Evolutionary conservation across 2,797 vertebrate species (phyloP).

Genomic region (Sebastes hubbsi): DNA sequence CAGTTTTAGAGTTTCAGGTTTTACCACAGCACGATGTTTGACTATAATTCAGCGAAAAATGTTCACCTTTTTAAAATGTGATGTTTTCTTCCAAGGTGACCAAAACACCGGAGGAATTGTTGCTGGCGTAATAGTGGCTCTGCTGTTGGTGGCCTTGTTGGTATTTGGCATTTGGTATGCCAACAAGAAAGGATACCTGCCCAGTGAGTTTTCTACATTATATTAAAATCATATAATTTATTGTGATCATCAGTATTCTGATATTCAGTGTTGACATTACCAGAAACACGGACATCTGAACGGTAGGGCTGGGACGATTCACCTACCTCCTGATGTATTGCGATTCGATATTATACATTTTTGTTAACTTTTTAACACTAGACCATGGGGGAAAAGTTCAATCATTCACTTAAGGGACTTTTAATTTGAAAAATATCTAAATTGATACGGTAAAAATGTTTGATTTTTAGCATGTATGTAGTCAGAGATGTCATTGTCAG

Average conservation of each 20-base stretch:
- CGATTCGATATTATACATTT: too few relatives aligned
- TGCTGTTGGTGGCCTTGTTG: slow-evolving; percentile 84
- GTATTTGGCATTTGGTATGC: slow-evolving; percentile 89
- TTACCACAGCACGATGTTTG: accelerated
- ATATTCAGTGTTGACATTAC: not conserved
- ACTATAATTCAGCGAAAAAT: not conserved
- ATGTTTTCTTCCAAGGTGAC: slow-evolving; percentile 79
- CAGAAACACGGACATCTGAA: too few relatives aligned
- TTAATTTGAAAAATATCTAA: too few relatives aligned
- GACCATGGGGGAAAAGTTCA: too few relatives aligned
- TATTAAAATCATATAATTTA: not conserved
- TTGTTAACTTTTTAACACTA: too few relatives aligned
- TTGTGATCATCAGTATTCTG: not conserved
- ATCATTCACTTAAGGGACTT: too few relatives aligned
- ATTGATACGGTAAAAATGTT: accelerated
- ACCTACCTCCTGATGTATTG: too few relatives aligned
- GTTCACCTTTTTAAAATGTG: not conserved
- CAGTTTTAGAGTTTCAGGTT: not conserved
- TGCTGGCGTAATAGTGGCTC: slow-evolving; percentile 86
- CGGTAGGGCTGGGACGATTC: too few relatives aligned
- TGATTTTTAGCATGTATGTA: too few relatives aligned
- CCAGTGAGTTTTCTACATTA: slow-evolving; percentile 81
- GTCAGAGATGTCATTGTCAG: too few relatives aligned
- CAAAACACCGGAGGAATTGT: slow-evolving; percentile 89
- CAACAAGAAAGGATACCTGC: slow-evolving; percentile 87